A percentile compares a stretch with the other conserved stretches of the same genome.
These are phyloP conservation scores for Marmota monax DNA, from an alignment of 2,113 vertebrate genomes.

Conservation along the genomic window DNA sequence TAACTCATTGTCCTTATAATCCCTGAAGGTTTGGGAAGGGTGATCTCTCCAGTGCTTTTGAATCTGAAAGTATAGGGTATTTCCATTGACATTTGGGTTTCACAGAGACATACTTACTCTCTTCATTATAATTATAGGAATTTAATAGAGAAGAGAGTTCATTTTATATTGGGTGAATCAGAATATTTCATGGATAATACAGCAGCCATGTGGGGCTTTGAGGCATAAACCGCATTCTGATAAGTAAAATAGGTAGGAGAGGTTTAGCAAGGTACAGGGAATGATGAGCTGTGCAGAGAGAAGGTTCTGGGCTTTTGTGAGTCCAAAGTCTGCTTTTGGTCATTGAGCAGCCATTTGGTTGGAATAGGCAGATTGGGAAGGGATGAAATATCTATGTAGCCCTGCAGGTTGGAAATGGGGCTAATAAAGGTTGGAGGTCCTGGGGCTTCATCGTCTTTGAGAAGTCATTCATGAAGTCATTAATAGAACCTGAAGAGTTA, in stretches of 20 bases:
- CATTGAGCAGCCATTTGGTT: not conserved
- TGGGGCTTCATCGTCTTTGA: not conserved
- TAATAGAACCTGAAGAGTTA: not conserved
- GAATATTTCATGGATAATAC: not conserved
- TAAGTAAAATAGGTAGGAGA: not conserved
- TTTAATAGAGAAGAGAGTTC: not conserved
- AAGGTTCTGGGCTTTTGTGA: not conserved
- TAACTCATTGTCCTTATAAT: not conserved
- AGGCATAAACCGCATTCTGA: not conserved
- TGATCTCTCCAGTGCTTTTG: not conserved
- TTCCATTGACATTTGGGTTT: not conserved
- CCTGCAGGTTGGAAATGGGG: not conserved
- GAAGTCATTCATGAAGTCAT: not conserved
- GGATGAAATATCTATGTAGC: rapidly evolving
- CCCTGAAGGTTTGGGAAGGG: not conserved
- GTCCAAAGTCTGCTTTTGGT: not conserved
- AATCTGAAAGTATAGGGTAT: not conserved
- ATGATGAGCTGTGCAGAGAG: not conserved
- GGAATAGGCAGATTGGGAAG: not conserved
- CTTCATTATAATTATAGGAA: not conserved
- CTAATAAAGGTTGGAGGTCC: not conserved
- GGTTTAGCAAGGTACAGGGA: not conserved
- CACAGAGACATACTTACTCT: not conserved
- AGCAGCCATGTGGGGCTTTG: not conserved
- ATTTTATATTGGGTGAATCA: not conserved